Base-by-base conservation (phyloP, 2,797 vertebrate genomes). In the Ceryle rudis region DNA sequence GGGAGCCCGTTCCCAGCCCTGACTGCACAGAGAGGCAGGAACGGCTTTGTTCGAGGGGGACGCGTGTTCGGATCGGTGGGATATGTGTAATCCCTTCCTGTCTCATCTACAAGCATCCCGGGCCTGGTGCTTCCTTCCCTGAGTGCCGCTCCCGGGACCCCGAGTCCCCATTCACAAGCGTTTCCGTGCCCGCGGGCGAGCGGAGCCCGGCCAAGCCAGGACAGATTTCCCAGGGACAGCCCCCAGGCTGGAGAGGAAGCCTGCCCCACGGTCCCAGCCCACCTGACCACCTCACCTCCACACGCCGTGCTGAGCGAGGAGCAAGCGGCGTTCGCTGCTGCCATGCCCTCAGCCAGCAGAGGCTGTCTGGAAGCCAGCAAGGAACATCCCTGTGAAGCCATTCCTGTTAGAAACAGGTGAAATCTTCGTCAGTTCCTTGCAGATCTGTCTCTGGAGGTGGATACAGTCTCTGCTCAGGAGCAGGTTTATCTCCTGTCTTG, bases 21-120 rank as follows among this genome's bases (percentile, higher is more conserved):
- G 70, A 44, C 80, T 84, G 70, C 17, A 2, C 25, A 1, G 41
- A 64, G 64, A 82, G 71, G 90, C 82, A 90, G 90, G 75, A 94
- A 80, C 0, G 0, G 74, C 95, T 96, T 95, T 96, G 94, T 96
- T 93, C 5, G 0, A 70, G 80, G 42, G 89, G 65, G 52, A 78
- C 4, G 2, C 47, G 0, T 29, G 41, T 87, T 88, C 9, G 5
- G 42, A 70, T 41, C 4, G 3, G 57, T 94, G 94, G 91, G 91
- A 96, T 95, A 13, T 94, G 73, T 96, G 93, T 96, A 94, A 95
- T 95, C 71, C 90, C 81, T 94, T 96, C 95, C 95, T 96, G 94
- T 77, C 77, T 75, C 73, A 90, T 95, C 93, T 81, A 74, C 54
- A 54, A 81, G 49, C 5, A 4, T 58, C 67, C 77, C 18, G 0